A percentile compares a stretch with the other conserved stretches of the same genome.
Conservation (phyloP, 2,113 vertebrate genomes). For the Chionis minor region DNA sequence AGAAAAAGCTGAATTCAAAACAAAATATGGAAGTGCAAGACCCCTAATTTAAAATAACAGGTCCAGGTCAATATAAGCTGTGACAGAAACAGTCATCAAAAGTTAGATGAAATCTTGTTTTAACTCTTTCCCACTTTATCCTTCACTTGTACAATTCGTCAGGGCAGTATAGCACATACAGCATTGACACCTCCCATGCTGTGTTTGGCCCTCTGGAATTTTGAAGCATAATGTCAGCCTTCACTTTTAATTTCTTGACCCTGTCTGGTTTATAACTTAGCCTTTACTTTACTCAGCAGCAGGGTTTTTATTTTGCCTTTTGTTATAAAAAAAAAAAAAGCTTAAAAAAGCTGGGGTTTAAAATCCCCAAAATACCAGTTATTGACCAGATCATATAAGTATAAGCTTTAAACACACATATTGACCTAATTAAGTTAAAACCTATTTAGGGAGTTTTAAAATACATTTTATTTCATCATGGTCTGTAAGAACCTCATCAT, state of each 20-base stretch:
- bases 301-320: background rate
- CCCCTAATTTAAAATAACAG: background rate
- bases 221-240: constrained; percentile 17
- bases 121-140: background rate
- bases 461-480: background rate
- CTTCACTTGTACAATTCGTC: background rate
- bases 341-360: constrained; percentile 19
- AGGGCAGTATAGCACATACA: background rate
- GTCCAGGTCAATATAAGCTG: background rate
- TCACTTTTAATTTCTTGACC: constrained; percentile 30
- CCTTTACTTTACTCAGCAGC: background rate
- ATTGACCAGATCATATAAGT: constrained; percentile 3
- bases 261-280: constrained; percentile 8
- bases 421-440: constrained; percentile 54
- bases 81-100: background rate
- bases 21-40: background rate
- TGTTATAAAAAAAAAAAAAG: background rate
- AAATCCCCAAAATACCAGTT: constrained; percentile 25
- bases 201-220: background rate
- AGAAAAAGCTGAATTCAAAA: background rate
- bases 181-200: background rate
- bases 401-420: constrained; percentile 49
- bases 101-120: background rate
- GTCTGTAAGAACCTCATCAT: constrained; percentile 28
- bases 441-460: constrained; percentile 56